Conservation (phyloP, 2,888 invertebrate genomes). For the Meghimatium bilineatum region DNA sequence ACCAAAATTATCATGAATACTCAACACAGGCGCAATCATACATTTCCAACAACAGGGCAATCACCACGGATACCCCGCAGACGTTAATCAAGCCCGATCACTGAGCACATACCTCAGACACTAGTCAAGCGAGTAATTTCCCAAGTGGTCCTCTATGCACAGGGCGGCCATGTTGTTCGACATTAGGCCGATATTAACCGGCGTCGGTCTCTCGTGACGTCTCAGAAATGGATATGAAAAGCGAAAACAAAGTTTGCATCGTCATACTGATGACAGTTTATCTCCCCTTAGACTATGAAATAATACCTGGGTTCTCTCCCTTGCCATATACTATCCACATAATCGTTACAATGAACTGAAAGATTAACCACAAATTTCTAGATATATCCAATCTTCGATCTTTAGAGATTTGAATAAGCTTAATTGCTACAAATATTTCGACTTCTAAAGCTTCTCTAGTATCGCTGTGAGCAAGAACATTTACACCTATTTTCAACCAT, state of each 20-base stretch:
- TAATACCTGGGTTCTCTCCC: constrained; percentile 38
- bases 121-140: constrained; percentile 12
- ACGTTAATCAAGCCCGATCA: not conserved
- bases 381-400: not conserved
- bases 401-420: not conserved
- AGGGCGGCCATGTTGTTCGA: constrained; percentile 6
- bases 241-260: constrained; percentile 2
- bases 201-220: not conserved
- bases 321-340: constrained; percentile 20
- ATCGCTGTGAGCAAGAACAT: not conserved
- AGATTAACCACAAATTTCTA: constrained; percentile 15
- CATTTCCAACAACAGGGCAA: not conserved
- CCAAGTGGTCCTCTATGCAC: not conserved
- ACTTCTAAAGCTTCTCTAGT: too few relatives aligned
- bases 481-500: not conserved
- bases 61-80: too few relatives aligned
- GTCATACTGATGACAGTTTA: constrained; percentile 19
- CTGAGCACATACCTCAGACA: not conserved
- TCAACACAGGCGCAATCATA: too few relatives aligned
- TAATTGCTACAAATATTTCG: not conserved
- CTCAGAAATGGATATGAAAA: constrained; percentile 10
- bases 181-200: constrained; percentile 41
- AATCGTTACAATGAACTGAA: not conserved
- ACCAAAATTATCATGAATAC: too few relatives aligned
- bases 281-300: constrained; percentile 38